Conservation (phyloP, 2,797 vertebrate genomes). For the Dallia pectoralis region DNA sequence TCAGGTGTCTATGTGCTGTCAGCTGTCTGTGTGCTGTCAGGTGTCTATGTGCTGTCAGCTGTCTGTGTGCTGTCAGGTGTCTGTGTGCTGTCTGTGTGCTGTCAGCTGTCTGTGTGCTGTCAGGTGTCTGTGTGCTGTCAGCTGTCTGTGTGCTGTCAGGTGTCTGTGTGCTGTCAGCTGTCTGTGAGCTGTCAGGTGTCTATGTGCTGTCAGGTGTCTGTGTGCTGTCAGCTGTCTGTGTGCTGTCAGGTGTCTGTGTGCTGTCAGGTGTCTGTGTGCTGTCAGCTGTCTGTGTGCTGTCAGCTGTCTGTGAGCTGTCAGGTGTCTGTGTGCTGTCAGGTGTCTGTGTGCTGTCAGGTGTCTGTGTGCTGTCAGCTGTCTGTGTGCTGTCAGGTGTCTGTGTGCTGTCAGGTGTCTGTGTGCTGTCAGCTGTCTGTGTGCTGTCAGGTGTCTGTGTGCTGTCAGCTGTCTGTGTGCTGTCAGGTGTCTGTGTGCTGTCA, state of each 20-base stretch:
- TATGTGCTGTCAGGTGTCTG: too few relatives aligned
- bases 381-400: neutral
- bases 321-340: neutral
- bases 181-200: too few relatives aligned
- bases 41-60: too few relatives aligned
- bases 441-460: too few relatives aligned
- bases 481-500: neutral
- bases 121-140: slow-evolving; percentile 26
- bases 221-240: neutral
- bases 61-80: neutral
- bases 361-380: neutral
- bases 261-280: neutral
- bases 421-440: slow-evolving; percentile 29
- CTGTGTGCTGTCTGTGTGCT: neutral
- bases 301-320: too few relatives aligned
- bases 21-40: neutral
- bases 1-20: too few relatives aligned
- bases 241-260: neutral
- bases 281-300: slow-evolving; percentile 31
- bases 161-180: neutral
- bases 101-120: neutral
- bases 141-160: slow-evolving; percentile 2
- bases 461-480: neutral
- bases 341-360: too few relatives aligned
- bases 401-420: neutral